Percentiles rank a stretch among this genome's conserved stretches.
Conservation (phyloP, 2,113 vertebrate genomes). For the Chrysemys picta region DNA sequence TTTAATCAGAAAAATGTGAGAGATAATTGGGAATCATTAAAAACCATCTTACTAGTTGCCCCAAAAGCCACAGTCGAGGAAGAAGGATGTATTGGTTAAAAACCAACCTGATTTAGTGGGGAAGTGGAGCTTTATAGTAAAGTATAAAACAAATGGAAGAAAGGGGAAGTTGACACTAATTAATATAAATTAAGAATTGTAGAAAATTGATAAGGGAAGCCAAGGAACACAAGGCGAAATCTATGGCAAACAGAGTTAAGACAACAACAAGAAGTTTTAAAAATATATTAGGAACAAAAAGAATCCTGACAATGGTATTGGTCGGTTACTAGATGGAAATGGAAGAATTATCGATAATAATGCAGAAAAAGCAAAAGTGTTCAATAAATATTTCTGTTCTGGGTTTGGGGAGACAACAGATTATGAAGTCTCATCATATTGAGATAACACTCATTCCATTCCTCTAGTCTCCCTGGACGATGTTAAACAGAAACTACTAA, state of each 20-base stretch:
- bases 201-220: not conserved
- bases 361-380: not conserved
- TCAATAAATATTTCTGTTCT: not conserved
- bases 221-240: not conserved
- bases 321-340: not conserved
- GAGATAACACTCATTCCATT: not conserved
- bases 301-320: not conserved
- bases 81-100: not conserved
- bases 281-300: not conserved
- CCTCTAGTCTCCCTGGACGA: not conserved
- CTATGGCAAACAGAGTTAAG: not conserved
- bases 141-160: not conserved
- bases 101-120: not conserved
- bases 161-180: not conserved
- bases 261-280: not conserved
- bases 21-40: not conserved
- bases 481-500: not conserved
- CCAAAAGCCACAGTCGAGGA: not conserved
- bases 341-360: not conserved
- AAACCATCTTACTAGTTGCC: not conserved
- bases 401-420: not conserved
- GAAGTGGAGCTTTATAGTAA: not conserved
- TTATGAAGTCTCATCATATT: not conserved
- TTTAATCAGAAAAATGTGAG: not conserved
- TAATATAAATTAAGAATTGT: not conserved